Percentiles rank a stretch among this genome's conserved stretches.
These are phyloP conservation scores for Saccostrea cuccullata DNA, from an alignment of 1,140 invertebrate species.

Conservation along the genomic window DNA sequence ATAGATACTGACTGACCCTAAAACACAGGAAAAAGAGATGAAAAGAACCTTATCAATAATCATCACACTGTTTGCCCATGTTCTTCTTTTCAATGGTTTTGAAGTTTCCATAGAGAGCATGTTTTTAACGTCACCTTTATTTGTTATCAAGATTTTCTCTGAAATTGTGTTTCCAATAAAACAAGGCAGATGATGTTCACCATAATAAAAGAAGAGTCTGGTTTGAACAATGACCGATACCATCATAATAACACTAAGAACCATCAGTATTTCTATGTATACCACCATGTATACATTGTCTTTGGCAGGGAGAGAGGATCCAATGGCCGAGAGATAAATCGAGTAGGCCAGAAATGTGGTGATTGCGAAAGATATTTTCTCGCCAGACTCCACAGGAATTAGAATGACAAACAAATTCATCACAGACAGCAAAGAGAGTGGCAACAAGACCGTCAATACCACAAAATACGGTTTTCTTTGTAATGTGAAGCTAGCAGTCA, in stretches of 20 bases:
- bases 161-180: background rate
- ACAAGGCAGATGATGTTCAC: background rate
- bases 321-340: conserved; percentile 46
- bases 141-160: background rate
- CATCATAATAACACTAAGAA: background rate
- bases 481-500: background rate
- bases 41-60: background rate
- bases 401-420: conserved; percentile 57
- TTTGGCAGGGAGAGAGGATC: background rate
- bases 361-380: conserved; percentile 60
- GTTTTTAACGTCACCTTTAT: background rate
- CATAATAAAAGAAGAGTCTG: background rate
- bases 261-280: conserved; percentile 8
- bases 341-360: conserved; percentile 54
- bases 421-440: conserved; percentile 53
- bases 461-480: conserved; percentile 46
- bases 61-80: background rate
- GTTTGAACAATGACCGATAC: background rate
- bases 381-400: conserved; percentile 58
- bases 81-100: background rate
- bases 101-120: background rate
- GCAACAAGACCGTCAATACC: conserved; percentile 53
- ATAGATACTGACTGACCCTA: background rate
- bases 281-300: background rate
- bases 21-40: background rate